Percentiles rank a stretch among this genome's conserved stretches.
Conservation (phyloP, 2,797 vertebrate species). For the Spinus pinus region DNA sequence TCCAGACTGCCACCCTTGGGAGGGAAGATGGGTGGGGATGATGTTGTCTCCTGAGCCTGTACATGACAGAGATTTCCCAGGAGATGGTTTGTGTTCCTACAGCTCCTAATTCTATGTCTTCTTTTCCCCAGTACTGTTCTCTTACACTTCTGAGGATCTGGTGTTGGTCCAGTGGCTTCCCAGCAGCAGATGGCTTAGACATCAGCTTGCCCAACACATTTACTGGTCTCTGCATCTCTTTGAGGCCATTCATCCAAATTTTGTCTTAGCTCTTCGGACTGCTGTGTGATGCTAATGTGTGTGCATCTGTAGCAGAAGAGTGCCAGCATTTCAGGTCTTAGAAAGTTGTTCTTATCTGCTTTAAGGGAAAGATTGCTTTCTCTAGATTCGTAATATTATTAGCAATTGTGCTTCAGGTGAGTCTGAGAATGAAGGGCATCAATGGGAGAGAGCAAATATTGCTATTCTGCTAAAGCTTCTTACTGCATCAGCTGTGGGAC, state of each 20-base stretch:
- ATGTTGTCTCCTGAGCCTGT: neutral
- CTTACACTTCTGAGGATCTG: neutral
- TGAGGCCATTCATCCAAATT: neutral
- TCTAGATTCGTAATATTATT: neutral
- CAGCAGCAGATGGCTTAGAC: neutral
- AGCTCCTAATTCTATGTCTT: neutral
- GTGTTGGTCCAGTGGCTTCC: neutral
- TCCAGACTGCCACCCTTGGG: neutral
- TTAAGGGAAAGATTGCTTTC: neutral
- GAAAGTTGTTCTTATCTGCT: neutral
- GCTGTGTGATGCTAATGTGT: neutral
- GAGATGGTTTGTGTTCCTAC: neutral
- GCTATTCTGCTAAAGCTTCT: neutral
- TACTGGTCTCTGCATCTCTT: neutral
- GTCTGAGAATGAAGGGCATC: neutral
- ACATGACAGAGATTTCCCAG: neutral
- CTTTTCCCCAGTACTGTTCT: neutral
- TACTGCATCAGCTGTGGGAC: neutral
- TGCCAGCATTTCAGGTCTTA: neutral
- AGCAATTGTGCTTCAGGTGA: neutral
- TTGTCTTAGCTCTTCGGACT: neutral
- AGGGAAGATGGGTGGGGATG: neutral
- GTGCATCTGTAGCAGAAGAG: neutral
- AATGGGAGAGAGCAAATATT: neutral
- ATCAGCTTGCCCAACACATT: neutral